phyloP scores from a whole-genome alignment of 2,888 invertebrate species.

The Lithophane socia region DNA sequence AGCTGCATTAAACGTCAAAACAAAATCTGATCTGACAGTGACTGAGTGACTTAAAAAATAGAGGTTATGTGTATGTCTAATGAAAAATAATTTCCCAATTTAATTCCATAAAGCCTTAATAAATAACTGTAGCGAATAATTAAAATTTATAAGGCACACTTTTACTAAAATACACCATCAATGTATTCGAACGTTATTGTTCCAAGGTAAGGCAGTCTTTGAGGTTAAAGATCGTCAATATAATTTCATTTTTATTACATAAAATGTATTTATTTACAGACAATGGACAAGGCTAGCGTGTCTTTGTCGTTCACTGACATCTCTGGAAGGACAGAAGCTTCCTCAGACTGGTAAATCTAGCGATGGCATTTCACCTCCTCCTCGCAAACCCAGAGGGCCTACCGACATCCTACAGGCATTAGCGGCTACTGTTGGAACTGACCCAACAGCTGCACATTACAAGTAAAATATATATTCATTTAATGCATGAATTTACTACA shows the following conservation, averaged over 20 bases:
- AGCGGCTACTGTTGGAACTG: conserved; percentile 94
- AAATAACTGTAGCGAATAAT: neutral
- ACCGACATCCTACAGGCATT: conserved; percentile 96
- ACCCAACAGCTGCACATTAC: conserved; percentile 96
- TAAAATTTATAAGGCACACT: neutral
- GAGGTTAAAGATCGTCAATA: conserved; percentile 50
- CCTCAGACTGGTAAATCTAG: conserved; percentile 78
- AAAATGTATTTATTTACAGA: conserved; percentile 69
- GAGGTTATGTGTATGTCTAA: conserved; percentile 48
- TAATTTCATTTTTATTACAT: conserved; percentile 34
- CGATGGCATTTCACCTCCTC: conserved; percentile 90
- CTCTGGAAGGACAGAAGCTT: conserved; percentile 83
- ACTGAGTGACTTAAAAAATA: conserved; percentile 38
- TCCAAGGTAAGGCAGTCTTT: conserved; percentile 71
- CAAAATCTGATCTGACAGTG: conserved; percentile 27
- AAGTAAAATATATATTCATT: conserved; percentile 81
- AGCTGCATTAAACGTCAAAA: conserved; percentile 18
- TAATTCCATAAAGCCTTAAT: neutral
- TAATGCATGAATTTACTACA: neutral
- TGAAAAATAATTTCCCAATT: conserved; percentile 5
- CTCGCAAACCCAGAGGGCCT: conserved; percentile 93
- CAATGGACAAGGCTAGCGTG: conserved; percentile 82
- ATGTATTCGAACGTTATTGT: conserved; percentile 80
- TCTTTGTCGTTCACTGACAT: conserved; percentile 79
- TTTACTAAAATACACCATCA: neutral